phyloP scores from a whole-genome alignment of 2,888 invertebrate species.

The Theretra japonica region DNA sequence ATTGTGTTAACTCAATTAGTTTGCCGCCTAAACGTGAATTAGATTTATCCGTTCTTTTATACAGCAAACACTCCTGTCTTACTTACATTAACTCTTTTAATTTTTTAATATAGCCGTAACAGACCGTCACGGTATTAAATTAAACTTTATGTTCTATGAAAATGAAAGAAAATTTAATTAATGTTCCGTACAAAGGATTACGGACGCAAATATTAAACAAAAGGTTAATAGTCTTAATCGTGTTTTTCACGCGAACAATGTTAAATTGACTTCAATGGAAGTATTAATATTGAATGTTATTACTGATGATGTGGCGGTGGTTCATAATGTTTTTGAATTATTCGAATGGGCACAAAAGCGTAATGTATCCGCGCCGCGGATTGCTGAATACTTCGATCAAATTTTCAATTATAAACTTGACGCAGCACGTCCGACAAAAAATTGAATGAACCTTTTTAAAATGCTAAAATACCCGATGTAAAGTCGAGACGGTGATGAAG shows the following conservation, averaged over 20 bases:
- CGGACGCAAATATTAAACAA: neutral
- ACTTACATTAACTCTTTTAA: constrained; percentile 8
- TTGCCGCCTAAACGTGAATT: neutral
- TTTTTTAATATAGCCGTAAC: constrained; percentile 12
- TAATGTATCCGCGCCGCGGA: neutral
- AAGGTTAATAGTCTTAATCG: constrained; percentile 5
- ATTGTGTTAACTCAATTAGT: constrained; percentile 47
- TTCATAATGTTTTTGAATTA: neutral
- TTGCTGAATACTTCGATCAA: constrained; percentile 42
- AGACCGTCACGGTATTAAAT: constrained; percentile 18
- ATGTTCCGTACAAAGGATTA: neutral
- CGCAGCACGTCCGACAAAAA: constrained; percentile 40
- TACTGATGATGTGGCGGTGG: neutral
- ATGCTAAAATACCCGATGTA: constrained; percentile 65
- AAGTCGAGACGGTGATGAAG: constrained; percentile 64
- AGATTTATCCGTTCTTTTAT: neutral
- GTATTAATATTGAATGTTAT: neutral
- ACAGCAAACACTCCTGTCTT: neutral
- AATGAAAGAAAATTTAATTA: constrained; percentile 41
- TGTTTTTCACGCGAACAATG: constrained; percentile 1
- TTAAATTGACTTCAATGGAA: neutral
- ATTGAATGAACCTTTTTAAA: constrained; percentile 61
- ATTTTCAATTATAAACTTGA: constrained; percentile 52
- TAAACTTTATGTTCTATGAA: constrained; percentile 15
- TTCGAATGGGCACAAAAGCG: constrained; percentile 2